Conservation (phyloP, 1,140 invertebrate genomes). For the Bombus haemorrhoidalis region DNA sequence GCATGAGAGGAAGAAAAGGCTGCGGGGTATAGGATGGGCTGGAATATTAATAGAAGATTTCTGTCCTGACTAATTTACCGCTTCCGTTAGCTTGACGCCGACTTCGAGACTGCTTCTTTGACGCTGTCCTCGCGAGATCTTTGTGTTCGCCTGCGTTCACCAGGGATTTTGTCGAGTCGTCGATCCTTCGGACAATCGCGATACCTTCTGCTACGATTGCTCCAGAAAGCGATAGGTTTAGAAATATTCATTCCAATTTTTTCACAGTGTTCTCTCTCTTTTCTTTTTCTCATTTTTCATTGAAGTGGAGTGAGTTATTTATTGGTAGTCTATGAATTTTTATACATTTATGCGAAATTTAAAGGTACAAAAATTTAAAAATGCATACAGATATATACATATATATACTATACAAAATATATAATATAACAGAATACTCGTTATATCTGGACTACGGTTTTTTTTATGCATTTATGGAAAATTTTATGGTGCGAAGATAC, state of each 20-base stretch:
- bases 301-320: no score
- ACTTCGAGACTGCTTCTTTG: conserved; percentile 7
- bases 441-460: no score
- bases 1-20: conserved; percentile 31
- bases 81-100: conserved; percentile 57
- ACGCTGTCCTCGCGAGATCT: conserved; percentile 13
- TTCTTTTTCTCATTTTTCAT: background rate
- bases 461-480: no score
- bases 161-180: background rate
- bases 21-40: background rate
- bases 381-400: no score
- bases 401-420: no score
- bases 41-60: conserved; percentile 69
- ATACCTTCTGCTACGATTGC: background rate
- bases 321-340: no score
- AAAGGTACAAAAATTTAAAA: no score
- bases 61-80: conserved; percentile 67
- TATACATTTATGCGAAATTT: no score
- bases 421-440: no score
- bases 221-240: no score
- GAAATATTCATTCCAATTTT: background rate
- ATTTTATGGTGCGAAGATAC: no score
- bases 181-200: background rate
- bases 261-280: background rate
- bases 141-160: background rate